Percentiles rank a stretch among this genome's conserved stretches.
phyloP scores from a whole-genome alignment of 2,888 invertebrate genomes.

The Peribatodes rhomboidaria region DNA sequence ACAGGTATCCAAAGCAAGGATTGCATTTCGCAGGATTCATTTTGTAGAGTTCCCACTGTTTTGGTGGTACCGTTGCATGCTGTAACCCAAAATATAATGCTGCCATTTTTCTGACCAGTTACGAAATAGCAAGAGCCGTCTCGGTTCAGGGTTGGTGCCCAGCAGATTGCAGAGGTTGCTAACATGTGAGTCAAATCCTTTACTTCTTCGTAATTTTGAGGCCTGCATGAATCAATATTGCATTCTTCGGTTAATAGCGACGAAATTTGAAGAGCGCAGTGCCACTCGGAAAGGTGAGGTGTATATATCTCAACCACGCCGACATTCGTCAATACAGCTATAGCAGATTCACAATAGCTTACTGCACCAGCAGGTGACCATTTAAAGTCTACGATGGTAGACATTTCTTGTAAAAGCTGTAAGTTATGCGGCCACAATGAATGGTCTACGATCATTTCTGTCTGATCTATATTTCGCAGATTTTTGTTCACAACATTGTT shows the following conservation, averaged over 20 bases:
- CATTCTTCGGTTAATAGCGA: slow-evolving; percentile 52
- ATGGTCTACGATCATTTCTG: slow-evolving; percentile 70
- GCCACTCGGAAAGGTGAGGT: slow-evolving; percentile 56
- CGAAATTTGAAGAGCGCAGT: slow-evolving; percentile 61
- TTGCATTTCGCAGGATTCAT: slow-evolving; percentile 58
- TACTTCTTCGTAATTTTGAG: slow-evolving; percentile 55
- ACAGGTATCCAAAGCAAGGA: slow-evolving; percentile 64
- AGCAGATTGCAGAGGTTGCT: slow-evolving; percentile 67
- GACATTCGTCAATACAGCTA: slow-evolving; percentile 72
- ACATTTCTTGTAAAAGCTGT: slow-evolving; percentile 65
- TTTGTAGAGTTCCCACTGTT: slow-evolving; percentile 50
- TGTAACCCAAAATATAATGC: slow-evolving; percentile 69
- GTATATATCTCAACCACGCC: slow-evolving; percentile 69
- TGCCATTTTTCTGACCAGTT: slow-evolving; percentile 72
- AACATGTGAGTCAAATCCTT: slow-evolving; percentile 61
- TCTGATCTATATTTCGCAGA: slow-evolving; percentile 65
- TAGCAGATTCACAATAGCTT: slow-evolving; percentile 54
- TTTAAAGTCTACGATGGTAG: slow-evolving; percentile 56
- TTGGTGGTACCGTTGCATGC: slow-evolving; percentile 47
- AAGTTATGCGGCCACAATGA: slow-evolving; percentile 73
- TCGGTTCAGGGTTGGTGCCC: slow-evolving; percentile 58
- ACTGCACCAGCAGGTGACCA: slow-evolving; percentile 69
- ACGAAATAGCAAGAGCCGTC: slow-evolving; percentile 67
- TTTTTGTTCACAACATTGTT: slow-evolving; percentile 53
- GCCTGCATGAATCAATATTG: slow-evolving; percentile 35